Percentiles rank a stretch among this genome's conserved stretches.
Conservation (phyloP, 2,113 vertebrate genomes). For the Eulemur rufifrons region DNA sequence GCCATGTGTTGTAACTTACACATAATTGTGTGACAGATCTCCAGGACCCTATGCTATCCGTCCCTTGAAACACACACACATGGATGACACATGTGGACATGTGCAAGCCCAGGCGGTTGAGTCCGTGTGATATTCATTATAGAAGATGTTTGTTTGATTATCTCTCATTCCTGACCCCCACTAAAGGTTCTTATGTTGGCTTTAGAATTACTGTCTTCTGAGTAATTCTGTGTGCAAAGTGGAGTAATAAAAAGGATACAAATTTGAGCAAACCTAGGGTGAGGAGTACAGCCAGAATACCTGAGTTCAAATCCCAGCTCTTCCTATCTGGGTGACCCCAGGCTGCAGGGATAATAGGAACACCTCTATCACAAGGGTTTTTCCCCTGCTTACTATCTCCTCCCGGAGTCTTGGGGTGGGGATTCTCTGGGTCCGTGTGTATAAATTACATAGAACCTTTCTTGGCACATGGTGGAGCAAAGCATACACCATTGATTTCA, state of each 20-base stretch:
- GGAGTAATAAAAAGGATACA: background rate
- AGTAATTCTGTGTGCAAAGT: background rate
- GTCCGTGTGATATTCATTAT: background rate
- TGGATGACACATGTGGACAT: background rate
- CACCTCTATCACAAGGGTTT: background rate
- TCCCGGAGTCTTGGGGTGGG: background rate
- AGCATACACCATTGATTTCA: background rate
- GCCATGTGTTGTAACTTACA: background rate
- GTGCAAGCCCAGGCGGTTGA: background rate
- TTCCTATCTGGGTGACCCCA: background rate
- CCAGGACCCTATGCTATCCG: background rate
- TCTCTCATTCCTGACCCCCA: conserved; percentile 4
- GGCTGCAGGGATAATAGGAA: background rate
- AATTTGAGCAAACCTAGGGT: background rate
- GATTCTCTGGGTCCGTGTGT: rapidly evolving
- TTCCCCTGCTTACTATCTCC: background rate
- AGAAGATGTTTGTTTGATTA: conserved; percentile 19
- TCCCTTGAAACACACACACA: background rate
- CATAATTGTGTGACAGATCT: background rate
- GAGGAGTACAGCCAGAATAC: background rate
- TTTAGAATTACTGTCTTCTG: background rate
- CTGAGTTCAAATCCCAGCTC: background rate
- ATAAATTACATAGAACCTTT: background rate
- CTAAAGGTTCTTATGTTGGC: background rate
- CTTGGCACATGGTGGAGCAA: background rate